Percentiles rank a stretch among this genome's conserved stretches.
Evolutionary conservation across 2,888 invertebrate genomes (phyloP).

Genomic region (Drosophila tanythrix): DNA sequence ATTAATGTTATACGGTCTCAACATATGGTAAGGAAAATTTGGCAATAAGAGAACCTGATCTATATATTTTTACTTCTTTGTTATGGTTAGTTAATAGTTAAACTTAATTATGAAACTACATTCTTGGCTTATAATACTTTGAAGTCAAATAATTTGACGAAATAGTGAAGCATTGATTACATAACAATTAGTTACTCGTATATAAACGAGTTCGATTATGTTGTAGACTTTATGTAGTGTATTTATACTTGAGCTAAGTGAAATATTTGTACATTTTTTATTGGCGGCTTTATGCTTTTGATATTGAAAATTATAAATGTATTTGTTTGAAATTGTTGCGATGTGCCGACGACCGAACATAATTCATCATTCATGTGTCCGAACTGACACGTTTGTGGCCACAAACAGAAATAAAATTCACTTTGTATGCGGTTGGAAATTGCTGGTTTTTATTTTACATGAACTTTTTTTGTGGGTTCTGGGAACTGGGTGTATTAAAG

Average conservation of each 20-base stretch:
- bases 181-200: not conserved
- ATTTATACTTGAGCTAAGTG: constrained; percentile 2
- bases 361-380: constrained; percentile 79
- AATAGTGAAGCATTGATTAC: not conserved
- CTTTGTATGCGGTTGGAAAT: constrained; percentile 70
- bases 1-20: not conserved
- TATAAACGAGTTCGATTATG: not conserved
- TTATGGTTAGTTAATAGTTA: not conserved
- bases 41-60: not conserved
- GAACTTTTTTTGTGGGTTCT: constrained; percentile 3
- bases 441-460: constrained; percentile 48
- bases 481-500: constrained; percentile 35
- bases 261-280: constrained; percentile 21
- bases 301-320: constrained; percentile 35
- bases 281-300: constrained; percentile 37
- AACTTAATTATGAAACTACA: not conserved
- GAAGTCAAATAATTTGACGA: not conserved
- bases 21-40: not conserved
- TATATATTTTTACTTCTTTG: not conserved
- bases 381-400: constrained; percentile 78
- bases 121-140: not conserved
- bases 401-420: constrained; percentile 75
- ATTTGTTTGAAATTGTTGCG: constrained; percentile 37
- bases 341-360: constrained; percentile 50
- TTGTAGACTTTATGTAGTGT: constrained; percentile 10